Evolutionary conservation across 2,113 vertebrate species (phyloP).

Genomic region (Ia io): DNA sequence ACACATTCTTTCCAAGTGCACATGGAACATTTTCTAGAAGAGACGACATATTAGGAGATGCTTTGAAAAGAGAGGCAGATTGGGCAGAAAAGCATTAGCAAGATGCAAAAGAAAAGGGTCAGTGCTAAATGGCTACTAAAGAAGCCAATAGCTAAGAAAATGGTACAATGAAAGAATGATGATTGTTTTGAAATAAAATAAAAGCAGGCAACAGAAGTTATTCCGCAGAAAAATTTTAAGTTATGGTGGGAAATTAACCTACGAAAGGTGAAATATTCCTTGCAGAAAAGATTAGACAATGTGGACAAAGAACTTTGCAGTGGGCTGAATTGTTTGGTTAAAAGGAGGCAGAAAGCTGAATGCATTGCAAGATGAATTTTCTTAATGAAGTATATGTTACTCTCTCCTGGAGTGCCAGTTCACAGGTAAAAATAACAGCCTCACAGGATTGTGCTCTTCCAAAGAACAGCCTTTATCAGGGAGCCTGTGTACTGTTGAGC

Average conservation of each 20-base stretch:
- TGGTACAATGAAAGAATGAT: background rate
- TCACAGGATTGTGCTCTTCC: background rate
- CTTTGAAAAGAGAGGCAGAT: background rate
- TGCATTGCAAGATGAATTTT: slow-evolving; percentile 23
- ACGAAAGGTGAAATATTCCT: background rate
- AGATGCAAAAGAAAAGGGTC: background rate
- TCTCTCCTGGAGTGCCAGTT: background rate
- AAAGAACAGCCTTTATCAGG: background rate
- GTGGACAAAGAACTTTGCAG: slow-evolving; percentile 1
- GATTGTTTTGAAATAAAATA: background rate
- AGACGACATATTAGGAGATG: background rate
- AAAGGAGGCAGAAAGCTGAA: slow-evolving; percentile 12
- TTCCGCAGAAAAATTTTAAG: background rate
- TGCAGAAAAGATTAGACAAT: background rate
- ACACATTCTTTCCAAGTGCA: background rate
- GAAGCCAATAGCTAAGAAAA: background rate
- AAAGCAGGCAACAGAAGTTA: background rate
- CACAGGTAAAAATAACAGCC: slow-evolving; percentile 2
- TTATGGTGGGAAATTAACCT: background rate
- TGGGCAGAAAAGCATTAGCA: background rate
- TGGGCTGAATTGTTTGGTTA: background rate
- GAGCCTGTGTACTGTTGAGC: background rate
- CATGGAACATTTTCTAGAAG: background rate
- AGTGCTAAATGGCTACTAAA: background rate
- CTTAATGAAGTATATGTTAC: slow-evolving; percentile 13